Evolutionary conservation across 2,113 vertebrate genomes (phyloP), one percentile per base, ranked within the genome.

Genomic region (Naja naja): DNA sequence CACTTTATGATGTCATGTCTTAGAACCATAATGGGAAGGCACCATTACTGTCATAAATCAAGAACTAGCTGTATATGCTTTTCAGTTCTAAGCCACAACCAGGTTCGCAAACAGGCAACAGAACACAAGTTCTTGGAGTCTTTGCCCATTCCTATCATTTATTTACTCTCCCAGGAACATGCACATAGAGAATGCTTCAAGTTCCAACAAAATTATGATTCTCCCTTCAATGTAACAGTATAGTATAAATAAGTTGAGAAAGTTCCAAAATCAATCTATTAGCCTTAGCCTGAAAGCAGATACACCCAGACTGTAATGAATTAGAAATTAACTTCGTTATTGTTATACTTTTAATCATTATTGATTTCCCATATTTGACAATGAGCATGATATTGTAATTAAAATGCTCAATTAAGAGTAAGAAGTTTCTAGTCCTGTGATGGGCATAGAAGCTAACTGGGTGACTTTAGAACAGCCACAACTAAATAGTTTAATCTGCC

Each of bases 151-250:
- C n/a, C 69, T 74, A 34, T 74, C n/a, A 20, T 34, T 74, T 74
- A 74, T 74, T 74, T 74, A 34, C 16, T 18, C n/a, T 39, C 69
- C 16, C 16, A 39, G 69, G n/a, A 74, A 74, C n/a, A 74, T 39
- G 16, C n/a, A 39, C n/a, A 81, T 16, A 39, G 1, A 39, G 5
- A 81, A 39, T 81, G n/a, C n/a, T 39, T 39, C 69, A 81, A 39
- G n/a, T 39, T 81, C 34, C n/a, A 39, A 81, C n/a, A 81, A 74
- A 39, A 39, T 81, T 39, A 20, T 81, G 16, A 39, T 34, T 87
- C 94, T 3, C 60, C 58, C 30, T 94, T 30, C 91, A 95, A 92
- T 34, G n/a, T 3, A 94, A 93, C 89, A 47, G 6, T 64, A 4
- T 39, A 69, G 9, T 81, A 4, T 49, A 85, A 91, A 3, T 16